Evolutionary conservation across 2,797 vertebrate genomes (phyloP).

Genomic region (Muscicapa comitata): DNA sequence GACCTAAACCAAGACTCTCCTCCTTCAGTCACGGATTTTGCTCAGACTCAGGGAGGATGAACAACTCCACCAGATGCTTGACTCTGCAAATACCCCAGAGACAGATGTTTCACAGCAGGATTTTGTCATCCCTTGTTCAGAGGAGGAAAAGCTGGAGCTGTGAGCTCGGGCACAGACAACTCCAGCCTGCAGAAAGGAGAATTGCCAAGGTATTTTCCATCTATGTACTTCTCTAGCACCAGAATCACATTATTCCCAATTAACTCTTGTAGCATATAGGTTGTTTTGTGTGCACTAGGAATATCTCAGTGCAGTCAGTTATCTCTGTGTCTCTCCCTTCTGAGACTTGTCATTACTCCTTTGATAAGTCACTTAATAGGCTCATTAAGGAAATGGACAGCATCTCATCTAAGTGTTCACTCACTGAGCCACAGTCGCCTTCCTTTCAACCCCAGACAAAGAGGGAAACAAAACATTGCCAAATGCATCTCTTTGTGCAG

Average conservation of each 20-base stretch:
- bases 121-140: accelerated
- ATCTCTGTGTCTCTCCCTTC: background rate
- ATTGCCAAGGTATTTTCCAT: background rate
- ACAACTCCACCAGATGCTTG: background rate
- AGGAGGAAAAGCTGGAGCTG: background rate
- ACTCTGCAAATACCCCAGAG: background rate
- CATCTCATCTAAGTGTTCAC: background rate
- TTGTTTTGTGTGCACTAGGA: background rate
- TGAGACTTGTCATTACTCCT: background rate
- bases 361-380: slow-evolving; percentile 1
- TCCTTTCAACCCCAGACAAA: background rate
- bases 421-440: background rate
- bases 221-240: background rate
- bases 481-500: background rate
- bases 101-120: background rate
- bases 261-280: background rate
- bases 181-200: background rate
- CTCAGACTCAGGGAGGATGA: background rate
- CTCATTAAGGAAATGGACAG: slow-evolving; percentile 18
- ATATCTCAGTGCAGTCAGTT: background rate
- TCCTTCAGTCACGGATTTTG: background rate
- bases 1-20: background rate
- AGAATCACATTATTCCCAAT: background rate
- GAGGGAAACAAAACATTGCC: background rate
- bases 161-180: background rate